phyloP scores from a whole-genome alignment of 2,888 invertebrate species.

The Ferrisia virgata region DNA sequence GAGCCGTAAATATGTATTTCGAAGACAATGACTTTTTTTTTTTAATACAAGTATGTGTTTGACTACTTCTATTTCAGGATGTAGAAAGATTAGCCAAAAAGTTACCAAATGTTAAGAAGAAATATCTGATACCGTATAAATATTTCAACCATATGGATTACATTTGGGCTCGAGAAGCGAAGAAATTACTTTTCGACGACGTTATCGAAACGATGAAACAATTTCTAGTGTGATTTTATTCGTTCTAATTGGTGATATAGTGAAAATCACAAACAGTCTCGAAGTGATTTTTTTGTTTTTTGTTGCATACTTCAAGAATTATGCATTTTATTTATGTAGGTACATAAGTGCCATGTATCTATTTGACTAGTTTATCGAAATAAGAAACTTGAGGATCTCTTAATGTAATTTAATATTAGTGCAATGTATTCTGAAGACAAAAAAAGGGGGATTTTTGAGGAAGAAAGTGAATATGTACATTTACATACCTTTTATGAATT shows the following conservation, averaged over 20 bases:
- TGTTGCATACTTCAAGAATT: too few species aligned
- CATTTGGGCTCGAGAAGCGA: conserved; percentile 49
- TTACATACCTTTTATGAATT: too few species aligned
- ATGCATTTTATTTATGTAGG: too few species aligned
- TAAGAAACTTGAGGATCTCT: too few species aligned
- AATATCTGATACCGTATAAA: conserved; percentile 49
- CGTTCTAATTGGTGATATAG: neutral
- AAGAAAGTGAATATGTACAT: too few species aligned
- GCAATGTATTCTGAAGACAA: too few species aligned
- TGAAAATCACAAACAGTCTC: neutral
- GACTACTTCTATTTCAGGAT: conserved; percentile 57
- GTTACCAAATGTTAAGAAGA: conserved; percentile 59
- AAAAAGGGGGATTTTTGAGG: too few species aligned
- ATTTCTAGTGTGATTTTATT: neutral
- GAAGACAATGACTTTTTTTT: neutral
- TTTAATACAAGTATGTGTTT: too few species aligned
- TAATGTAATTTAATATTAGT: too few species aligned
- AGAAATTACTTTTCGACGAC: conserved; percentile 49
- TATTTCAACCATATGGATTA: conserved; percentile 51
- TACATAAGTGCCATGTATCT: too few species aligned
- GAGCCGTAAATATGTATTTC: neutral
- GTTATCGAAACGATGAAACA: conserved; percentile 44
- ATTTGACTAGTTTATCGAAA: too few species aligned
- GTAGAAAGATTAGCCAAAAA: conserved; percentile 58
- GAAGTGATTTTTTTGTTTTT: too few species aligned